These are phyloP conservation scores for Atrina japonica DNA, from an alignment of 2,888 invertebrate genomes.

Conservation along the genomic window DNA sequence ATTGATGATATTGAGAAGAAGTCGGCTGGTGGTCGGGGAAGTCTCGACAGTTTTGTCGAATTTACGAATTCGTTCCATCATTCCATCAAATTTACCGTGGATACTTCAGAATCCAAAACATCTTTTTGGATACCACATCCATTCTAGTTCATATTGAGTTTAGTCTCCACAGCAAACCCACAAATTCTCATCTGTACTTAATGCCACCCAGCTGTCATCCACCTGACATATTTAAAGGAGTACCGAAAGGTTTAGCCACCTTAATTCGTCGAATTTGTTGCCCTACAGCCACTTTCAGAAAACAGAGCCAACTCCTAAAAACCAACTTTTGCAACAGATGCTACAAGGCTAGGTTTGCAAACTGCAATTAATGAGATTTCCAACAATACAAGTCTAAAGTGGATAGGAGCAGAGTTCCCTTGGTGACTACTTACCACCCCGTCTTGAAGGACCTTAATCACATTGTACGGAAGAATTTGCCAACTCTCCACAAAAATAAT, in stretches of 20 bases:
- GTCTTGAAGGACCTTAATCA: background rate
- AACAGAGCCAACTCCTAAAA: no score
- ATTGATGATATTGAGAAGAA: constrained; percentile 50
- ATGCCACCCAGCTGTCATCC: constrained; percentile 15
- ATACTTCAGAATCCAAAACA: constrained; percentile 2
- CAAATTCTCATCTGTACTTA: constrained; percentile 18
- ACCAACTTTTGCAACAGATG: no score
- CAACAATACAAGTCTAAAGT: background rate
- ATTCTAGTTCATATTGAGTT: background rate
- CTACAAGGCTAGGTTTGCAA: background rate
- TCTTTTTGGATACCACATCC: constrained; percentile 24
- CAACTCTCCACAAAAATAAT: constrained; percentile 1
- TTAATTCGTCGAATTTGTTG: background rate
- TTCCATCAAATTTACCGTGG: constrained; percentile 24
- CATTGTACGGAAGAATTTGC: background rate
- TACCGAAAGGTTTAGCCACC: background rate
- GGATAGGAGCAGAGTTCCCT: background rate
- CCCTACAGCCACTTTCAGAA: background rate
- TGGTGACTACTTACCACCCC: constrained; percentile 6
- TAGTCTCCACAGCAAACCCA: constrained; percentile 21
- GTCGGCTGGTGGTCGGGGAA: constrained; percentile 9
- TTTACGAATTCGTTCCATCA: constrained; percentile 14
- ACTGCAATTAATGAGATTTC: constrained; percentile 11
- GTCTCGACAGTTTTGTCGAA: no score
- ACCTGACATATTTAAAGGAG: background rate